Conservation (phyloP, 2,888 invertebrate genomes). For the Eledona agricola region DNA sequence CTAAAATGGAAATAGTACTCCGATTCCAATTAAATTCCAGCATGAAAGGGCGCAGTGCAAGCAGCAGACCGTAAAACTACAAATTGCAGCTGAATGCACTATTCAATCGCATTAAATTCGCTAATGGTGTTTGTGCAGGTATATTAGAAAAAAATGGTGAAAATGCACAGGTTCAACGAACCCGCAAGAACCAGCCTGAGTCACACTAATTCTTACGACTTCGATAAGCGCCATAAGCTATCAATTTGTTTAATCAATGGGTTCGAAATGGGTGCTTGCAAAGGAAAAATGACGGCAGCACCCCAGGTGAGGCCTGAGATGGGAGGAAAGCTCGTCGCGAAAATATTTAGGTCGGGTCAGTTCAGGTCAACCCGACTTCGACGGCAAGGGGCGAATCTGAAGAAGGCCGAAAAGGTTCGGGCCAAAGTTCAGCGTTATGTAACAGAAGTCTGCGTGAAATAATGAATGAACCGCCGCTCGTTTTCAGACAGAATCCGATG, state of each 20-base stretch:
- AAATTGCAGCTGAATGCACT: constrained; percentile 1
- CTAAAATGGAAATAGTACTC: not conserved
- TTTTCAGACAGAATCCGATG: constrained; percentile 49
- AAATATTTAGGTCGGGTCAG: constrained; percentile 38
- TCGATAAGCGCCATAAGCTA: constrained; percentile 24
- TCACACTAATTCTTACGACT: constrained; percentile 19
- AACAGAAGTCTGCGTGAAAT: constrained; percentile 32
- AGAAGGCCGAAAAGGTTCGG: not conserved
- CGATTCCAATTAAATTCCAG: not conserved
- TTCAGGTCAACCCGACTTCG: constrained; percentile 25
- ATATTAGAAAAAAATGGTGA: constrained; percentile 19
- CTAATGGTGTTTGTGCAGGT: constrained; percentile 1
- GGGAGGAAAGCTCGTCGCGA: constrained; percentile 31
- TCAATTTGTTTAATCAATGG: constrained; percentile 24
- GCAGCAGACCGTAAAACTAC: constrained; percentile 8
- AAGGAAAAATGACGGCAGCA: not conserved
- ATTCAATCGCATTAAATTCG: constrained; percentile 3
- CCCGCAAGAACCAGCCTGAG: constrained; percentile 33
- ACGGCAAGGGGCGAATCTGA: not conserved
- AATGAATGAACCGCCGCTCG: constrained; percentile 38
- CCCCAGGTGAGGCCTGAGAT: constrained; percentile 24
- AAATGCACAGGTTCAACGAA: constrained; percentile 49
- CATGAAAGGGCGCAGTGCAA: not conserved
- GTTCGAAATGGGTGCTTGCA: constrained; percentile 4
- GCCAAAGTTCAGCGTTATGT: constrained; percentile 18